These are phyloP conservation scores for Potorous gilbertii DNA, from an alignment of 2,797 vertebrate species.

Conservation along the genomic window DNA sequence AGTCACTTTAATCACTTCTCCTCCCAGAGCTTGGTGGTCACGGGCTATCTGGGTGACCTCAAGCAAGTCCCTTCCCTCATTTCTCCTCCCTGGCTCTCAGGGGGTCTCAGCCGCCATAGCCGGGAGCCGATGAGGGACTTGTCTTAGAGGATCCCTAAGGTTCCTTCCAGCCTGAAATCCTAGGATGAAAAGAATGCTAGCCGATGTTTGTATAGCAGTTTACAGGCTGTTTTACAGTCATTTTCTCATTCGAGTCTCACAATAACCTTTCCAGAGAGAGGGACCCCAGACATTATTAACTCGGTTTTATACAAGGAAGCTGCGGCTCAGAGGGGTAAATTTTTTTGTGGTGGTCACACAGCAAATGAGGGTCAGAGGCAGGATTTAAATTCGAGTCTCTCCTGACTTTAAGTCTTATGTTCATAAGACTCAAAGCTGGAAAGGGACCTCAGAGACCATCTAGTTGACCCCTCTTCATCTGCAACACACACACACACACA, in stretches of 20 bases:
- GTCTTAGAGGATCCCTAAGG: neutral
- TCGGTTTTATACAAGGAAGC: neutral
- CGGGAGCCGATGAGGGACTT: neutral
- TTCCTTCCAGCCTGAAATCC: neutral
- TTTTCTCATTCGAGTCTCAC: neutral
- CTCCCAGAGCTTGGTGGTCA: neutral
- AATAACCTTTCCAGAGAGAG: neutral
- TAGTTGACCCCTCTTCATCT: neutral
- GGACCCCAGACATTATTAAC: neutral
- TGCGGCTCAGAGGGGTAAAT: neutral
- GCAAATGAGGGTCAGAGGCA: neutral
- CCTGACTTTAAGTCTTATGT: neutral
- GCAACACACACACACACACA: too few species aligned
- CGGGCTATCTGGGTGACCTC: neutral
- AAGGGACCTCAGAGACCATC: neutral
- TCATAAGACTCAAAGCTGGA: neutral
- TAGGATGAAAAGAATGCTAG: neutral
- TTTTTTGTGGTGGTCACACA: neutral
- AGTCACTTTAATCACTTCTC: neutral
- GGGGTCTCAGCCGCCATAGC: neutral
- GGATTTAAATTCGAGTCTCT: neutral
- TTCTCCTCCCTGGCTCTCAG: neutral
- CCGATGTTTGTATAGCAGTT: neutral
- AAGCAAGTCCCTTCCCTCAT: neutral
- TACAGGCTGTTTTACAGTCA: neutral